Percentiles rank a stretch among this genome's conserved stretches.
phyloP scores from a whole-genome alignment of 2,888 invertebrate species.

The Blastobasis lacticolella region DNA sequence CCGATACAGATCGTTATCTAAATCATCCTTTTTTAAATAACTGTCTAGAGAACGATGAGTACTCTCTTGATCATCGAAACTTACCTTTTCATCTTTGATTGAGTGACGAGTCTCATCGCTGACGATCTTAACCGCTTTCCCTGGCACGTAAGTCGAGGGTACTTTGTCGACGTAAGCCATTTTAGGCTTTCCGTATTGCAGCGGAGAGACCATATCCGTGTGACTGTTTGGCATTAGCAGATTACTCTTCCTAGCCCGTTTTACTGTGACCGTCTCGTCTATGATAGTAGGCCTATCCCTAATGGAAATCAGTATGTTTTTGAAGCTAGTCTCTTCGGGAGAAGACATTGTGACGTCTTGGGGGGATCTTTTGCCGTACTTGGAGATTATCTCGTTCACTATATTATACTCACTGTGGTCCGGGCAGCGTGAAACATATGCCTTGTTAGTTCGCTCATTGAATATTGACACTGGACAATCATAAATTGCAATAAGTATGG shows the following conservation, averaged over 20 bases:
- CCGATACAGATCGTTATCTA: conserved; percentile 44
- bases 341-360: conserved; percentile 70
- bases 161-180: conserved; percentile 60
- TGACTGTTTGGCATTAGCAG: conserved; percentile 46
- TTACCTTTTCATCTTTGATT: conserved; percentile 54
- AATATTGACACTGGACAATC: too few species aligned
- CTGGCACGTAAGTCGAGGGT: conserved; percentile 71
- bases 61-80: conserved; percentile 31
- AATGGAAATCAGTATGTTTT: conserved; percentile 60
- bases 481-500: too few species aligned
- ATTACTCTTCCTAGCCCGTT: conserved; percentile 47
- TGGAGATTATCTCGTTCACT: conserved; percentile 41
- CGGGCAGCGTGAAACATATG: conserved; percentile 4
- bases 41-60: conserved; percentile 70
- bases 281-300: conserved; percentile 51
- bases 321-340: conserved; percentile 57
- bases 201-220: conserved; percentile 51
- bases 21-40: conserved; percentile 62
- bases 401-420: conserved; percentile 68
- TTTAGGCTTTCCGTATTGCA: conserved; percentile 47
- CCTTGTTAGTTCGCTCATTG: conserved; percentile 17
- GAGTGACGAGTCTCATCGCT: conserved; percentile 64
- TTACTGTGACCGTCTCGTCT: conserved; percentile 54
- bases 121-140: conserved; percentile 83
- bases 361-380: conserved; percentile 50